Conservation (phyloP, 53 echinoderm and acorn worm genomes). For the Apostichopus leukothele region DNA sequence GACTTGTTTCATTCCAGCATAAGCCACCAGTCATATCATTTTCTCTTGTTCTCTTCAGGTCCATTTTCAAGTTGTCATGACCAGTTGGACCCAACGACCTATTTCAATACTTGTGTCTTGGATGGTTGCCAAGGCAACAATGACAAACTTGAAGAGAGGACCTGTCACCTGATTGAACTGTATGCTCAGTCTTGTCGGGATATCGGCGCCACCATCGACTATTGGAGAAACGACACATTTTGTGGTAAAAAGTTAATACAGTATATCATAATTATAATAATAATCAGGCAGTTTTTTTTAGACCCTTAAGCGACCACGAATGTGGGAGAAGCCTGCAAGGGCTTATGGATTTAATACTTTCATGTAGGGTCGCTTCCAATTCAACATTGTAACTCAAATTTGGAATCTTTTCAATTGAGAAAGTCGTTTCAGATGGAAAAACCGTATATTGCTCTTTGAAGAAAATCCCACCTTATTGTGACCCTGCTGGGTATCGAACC, state of each 20-base stretch:
- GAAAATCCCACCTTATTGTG: too few species aligned
- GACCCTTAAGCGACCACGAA: too few species aligned
- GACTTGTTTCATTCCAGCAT: too few species aligned
- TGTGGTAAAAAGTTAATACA: constrained; percentile 55
- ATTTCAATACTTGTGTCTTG: constrained; percentile 55
- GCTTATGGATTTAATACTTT: too few species aligned
- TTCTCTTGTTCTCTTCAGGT: constrained; percentile 40
- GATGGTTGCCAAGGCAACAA: constrained; percentile 57
- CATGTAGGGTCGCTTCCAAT: too few species aligned
- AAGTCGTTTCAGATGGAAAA: too few species aligned
- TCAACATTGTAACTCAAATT: too few species aligned
- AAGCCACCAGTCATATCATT: not conserved
- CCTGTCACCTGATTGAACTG: constrained; percentile 72
- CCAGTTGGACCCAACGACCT: constrained; percentile 47
- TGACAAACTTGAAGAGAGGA: constrained; percentile 24
- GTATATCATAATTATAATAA: not conserved
- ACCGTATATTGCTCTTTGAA: too few species aligned
- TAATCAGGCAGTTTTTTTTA: too few species aligned
- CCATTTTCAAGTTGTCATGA: constrained; percentile 60
- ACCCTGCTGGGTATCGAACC: too few species aligned
- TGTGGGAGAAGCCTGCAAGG: too few species aligned
- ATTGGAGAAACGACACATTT: constrained; percentile 74
- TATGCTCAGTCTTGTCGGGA: constrained; percentile 70
- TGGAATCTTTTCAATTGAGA: too few species aligned
- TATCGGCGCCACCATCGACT: constrained; percentile 52